Evolutionary conservation across 2,113 vertebrate genomes (phyloP).

Genomic region (Chamaea fasciata): DNA sequence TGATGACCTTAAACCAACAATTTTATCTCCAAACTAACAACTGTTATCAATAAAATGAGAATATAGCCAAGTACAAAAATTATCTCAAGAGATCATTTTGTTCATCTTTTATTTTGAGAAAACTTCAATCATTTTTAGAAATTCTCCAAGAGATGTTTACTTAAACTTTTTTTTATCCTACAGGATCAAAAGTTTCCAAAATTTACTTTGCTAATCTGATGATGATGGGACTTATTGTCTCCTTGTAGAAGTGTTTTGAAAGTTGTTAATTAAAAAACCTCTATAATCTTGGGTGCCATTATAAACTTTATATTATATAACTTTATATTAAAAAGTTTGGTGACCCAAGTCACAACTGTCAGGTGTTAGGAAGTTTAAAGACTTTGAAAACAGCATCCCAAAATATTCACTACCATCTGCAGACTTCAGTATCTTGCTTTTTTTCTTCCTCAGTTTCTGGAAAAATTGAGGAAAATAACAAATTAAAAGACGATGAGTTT

Average conservation of each 20-base stretch:
- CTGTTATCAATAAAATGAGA: not conserved
- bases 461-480: not conserved
- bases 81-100: not conserved
- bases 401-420: not conserved
- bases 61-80: not conserved
- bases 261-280: not conserved
- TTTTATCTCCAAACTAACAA: not conserved
- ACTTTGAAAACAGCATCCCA: not conserved
- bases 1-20: not conserved
- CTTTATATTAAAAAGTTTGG: not conserved
- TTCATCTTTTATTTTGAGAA: not conserved
- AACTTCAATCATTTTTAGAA: not conserved
- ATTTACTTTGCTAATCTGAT: not conserved
- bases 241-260: not conserved
- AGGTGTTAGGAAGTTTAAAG: not conserved
- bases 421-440: not conserved
- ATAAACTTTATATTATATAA: not conserved
- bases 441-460: not conserved
- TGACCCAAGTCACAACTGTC: not conserved
- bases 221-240: not conserved
- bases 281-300: not conserved
- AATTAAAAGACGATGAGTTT: constrained; percentile 1
- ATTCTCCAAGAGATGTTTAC: not conserved
- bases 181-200: not conserved
- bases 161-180: not conserved